Percentiles rank a stretch among this genome's conserved stretches.
phyloP scores from a whole-genome alignment of 2,888 invertebrate genomes.

The Sicus ferrugineus region DNA sequence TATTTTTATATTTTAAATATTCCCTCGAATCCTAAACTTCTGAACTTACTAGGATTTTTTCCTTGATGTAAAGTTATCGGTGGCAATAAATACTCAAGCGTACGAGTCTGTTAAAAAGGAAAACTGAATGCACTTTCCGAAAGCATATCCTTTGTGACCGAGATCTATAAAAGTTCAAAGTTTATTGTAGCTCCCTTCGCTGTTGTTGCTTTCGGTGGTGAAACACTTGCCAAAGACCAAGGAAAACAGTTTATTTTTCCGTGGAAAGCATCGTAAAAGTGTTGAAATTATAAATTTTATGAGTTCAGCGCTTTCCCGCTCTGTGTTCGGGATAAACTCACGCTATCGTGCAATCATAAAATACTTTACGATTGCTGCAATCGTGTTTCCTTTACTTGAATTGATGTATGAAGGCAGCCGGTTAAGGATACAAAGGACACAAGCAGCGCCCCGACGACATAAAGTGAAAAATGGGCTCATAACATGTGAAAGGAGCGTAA shows the following conservation, averaged over 20 bases:
- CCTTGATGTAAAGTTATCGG: neutral
- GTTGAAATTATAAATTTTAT: too few relatives aligned
- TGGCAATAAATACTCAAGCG: constrained; percentile 3
- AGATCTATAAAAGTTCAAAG: neutral
- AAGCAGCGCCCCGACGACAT: neutral
- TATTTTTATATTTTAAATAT: too few relatives aligned
- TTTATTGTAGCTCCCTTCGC: neutral
- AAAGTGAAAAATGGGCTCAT: neutral
- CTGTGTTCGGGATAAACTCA: too few relatives aligned
- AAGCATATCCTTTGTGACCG: neutral
- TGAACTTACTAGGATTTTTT: too few relatives aligned
- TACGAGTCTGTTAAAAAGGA: neutral
- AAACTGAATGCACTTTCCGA: neutral
- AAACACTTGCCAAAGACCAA: neutral
- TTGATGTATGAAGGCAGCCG: neutral
- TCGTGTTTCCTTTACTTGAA: neutral
- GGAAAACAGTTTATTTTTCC: too few relatives aligned
- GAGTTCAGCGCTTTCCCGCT: too few relatives aligned
- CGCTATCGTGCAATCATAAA: too few relatives aligned
- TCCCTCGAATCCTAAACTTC: too few relatives aligned
- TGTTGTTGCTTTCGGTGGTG: neutral
- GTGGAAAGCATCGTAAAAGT: too few relatives aligned
- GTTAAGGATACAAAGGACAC: neutral
- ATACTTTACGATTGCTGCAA: neutral
- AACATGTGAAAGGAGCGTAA: neutral